A percentile compares a stretch with the other conserved stretches of the same genome.
phyloP scores from a whole-genome alignment of 2,113 vertebrate species.

The Dendropsophus ebraccatus region DNA sequence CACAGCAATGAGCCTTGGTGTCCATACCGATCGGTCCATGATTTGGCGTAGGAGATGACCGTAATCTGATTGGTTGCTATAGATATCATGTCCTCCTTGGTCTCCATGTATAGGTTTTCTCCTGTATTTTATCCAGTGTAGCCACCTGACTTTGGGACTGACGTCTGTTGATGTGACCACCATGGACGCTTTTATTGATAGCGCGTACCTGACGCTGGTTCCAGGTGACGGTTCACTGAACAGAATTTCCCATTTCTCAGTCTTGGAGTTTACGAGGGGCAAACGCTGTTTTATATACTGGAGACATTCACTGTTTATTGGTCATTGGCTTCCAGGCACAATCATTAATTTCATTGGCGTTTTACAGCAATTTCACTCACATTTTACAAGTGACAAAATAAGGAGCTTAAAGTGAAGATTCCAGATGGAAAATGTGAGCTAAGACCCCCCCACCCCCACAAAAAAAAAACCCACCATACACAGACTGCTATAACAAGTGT shows the following conservation, averaged over 20 bases:
- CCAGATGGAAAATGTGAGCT: neutral
- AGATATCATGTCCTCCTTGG: neutral
- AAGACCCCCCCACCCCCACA: neutral
- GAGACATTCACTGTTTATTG: slow-evolving; percentile 37
- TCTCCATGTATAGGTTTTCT: neutral
- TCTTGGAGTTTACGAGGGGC: slow-evolving; percentile 31
- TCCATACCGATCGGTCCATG: neutral
- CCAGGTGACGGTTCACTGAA: neutral
- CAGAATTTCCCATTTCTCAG: neutral
- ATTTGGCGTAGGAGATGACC: neutral
- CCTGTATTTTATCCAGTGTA: no score
- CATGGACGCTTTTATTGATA: neutral
- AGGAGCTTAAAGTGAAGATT: slow-evolving; percentile 3
- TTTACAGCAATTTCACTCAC: slow-evolving; percentile 38
- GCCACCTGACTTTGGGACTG: neutral
- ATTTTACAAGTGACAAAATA: slow-evolving; percentile 49
- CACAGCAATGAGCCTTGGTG: no score
- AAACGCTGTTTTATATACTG: slow-evolving; percentile 49
- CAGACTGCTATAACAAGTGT: no score
- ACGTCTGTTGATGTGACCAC: neutral
- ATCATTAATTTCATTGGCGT: slow-evolving; percentile 38
- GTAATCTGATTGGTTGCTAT: neutral
- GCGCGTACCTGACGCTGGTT: neutral
- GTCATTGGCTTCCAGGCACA: slow-evolving; percentile 13
- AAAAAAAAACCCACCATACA: no score